These are phyloP conservation scores for Drepana arcuata DNA, from an alignment of 1,140 invertebrate genomes.

Conservation along the genomic window DNA sequence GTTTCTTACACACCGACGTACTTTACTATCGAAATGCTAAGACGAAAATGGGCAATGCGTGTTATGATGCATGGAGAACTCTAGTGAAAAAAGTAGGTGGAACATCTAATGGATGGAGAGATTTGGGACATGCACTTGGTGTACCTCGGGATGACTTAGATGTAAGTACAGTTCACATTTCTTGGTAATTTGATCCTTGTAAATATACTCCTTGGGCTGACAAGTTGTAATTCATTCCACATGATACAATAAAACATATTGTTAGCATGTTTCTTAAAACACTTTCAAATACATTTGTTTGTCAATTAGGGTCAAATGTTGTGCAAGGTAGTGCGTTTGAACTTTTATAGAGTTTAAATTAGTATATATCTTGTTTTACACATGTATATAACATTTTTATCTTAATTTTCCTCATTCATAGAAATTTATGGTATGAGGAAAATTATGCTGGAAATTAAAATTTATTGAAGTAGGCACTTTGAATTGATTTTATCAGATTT, in stretches of 20 bases:
- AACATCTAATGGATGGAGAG: slow-evolving; percentile 46
- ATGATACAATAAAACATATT: background rate
- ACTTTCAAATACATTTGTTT: no score
- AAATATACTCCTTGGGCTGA: background rate
- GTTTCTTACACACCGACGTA: slow-evolving; percentile 50
- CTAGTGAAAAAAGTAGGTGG: slow-evolving; percentile 48
- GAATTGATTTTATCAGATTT: background rate
- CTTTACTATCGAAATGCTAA: slow-evolving; percentile 57
- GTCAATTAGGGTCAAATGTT: no score
- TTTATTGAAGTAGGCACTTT: background rate
- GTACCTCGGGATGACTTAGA: slow-evolving; percentile 46
- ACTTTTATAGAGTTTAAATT: background rate
- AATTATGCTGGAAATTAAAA: background rate
- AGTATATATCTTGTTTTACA: background rate
- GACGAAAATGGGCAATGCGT: slow-evolving; percentile 38
- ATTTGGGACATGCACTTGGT: slow-evolving; percentile 40
- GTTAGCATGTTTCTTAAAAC: no score
- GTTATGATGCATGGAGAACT: slow-evolving; percentile 50
- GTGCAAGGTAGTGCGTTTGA: background rate
- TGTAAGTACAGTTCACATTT: slow-evolving; percentile 30
- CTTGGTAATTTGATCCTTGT: background rate
- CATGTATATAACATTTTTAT: background rate
- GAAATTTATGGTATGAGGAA: background rate
- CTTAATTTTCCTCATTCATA: background rate
- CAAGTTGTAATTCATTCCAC: background rate